Evolutionary conservation across 2,888 invertebrate genomes (phyloP).

Genomic region (Scrobipalpa costella): DNA sequence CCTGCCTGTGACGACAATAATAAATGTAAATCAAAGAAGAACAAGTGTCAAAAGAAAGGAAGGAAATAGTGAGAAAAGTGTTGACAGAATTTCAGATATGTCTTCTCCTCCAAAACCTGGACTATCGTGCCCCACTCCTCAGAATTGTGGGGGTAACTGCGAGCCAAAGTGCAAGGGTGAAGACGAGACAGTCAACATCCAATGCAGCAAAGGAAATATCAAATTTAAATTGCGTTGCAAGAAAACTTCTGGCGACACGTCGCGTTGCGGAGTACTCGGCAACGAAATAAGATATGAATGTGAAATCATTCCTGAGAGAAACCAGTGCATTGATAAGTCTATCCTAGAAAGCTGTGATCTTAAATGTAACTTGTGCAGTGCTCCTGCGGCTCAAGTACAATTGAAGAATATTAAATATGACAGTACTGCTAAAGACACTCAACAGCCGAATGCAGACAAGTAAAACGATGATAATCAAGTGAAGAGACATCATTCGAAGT

Average conservation of each 20-base stretch:
- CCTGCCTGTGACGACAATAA: too few species aligned
- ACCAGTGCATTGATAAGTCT: constrained; percentile 13
- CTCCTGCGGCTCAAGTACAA: background rate
- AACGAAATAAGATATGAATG: constrained; percentile 22
- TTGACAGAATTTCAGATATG: background rate
- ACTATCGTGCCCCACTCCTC: background rate
- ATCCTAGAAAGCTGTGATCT: constrained; percentile 20
- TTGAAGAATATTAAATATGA: constrained; percentile 11
- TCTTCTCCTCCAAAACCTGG: background rate
- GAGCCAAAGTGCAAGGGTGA: background rate
- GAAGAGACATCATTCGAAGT: background rate
- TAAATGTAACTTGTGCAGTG: constrained; percentile 10
- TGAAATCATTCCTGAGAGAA: constrained; percentile 12
- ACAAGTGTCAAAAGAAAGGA: constrained; percentile 2
- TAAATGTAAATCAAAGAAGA: background rate
- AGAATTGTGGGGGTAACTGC: background rate
- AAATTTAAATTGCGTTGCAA: constrained; percentile 18
- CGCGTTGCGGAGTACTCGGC: background rate
- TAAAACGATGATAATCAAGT: background rate
- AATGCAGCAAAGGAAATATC: constrained; percentile 3
- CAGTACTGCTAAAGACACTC: background rate
- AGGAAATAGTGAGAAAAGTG: background rate
- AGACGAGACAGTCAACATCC: constrained; percentile 1
- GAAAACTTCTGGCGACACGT: background rate
- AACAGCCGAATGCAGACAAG: background rate